Conservation (phyloP, 1,140 invertebrate genomes). For the Drosophila truncata region DNA sequence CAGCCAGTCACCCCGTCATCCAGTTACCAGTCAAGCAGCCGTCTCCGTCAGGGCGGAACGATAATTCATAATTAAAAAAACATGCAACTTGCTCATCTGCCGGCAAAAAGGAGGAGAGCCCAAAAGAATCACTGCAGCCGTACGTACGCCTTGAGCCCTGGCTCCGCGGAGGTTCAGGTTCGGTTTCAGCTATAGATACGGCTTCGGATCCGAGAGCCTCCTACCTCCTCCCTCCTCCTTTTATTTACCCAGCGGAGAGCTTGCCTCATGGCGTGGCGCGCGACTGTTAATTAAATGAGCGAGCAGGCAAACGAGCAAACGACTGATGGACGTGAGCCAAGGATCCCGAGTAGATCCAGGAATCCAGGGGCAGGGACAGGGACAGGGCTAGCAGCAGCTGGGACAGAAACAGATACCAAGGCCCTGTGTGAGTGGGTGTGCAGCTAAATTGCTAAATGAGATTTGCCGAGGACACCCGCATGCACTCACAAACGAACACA, state of each 20-base stretch:
- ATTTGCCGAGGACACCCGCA: conserved; percentile 73
- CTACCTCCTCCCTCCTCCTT: conserved; percentile 22
- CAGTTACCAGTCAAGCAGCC: conserved; percentile 37
- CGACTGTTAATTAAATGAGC: conserved; percentile 84
- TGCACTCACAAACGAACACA: conserved; percentile 13
- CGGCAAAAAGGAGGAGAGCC: conserved; percentile 31
- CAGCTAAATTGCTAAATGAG: conserved; percentile 84
- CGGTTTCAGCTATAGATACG: conserved; percentile 33
- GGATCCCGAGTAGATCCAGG: conserved; percentile 27
- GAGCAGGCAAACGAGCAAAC: conserved; percentile 83
- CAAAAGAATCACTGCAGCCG: conserved; percentile 54
- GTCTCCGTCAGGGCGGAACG: conserved; percentile 50
- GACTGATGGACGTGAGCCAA: conserved; percentile 77
- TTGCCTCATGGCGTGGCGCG: conserved; percentile 70
- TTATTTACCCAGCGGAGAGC: conserved; percentile 19
- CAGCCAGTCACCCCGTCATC: conserved; percentile 44
- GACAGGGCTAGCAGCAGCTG: conserved; percentile 12
- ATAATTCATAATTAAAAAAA: conserved; percentile 83
- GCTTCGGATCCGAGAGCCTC: conserved; percentile 19
- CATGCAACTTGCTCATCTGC: conserved; percentile 71
- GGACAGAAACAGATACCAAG: conserved; percentile 14
- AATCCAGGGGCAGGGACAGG: conserved; percentile 36
- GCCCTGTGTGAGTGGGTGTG: conserved; percentile 75
- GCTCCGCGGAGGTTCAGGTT: conserved; percentile 21
- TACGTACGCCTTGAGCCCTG: conserved; percentile 56